Evolutionary conservation across 2,797 vertebrate genomes (phyloP), one percentile per base, ranked within the genome.

Genomic region (Ciconia nigra): DNA sequence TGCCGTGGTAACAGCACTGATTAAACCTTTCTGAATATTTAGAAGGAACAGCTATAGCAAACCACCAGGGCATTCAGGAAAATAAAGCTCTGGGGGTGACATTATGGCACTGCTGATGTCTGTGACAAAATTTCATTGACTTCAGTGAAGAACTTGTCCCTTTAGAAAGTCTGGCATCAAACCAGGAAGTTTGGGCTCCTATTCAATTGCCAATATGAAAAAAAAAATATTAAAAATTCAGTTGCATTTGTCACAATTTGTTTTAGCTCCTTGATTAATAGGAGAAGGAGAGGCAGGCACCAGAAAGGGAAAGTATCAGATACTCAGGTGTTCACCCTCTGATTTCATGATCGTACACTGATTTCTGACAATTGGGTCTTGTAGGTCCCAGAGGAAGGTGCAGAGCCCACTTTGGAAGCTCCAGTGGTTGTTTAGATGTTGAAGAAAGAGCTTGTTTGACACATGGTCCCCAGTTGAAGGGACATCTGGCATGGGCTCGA

Each of bases 71-170:
- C 70, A 89, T 92, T 95, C 7, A 25, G 44, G 77, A 91, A 93
- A 96, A 95, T 70, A 92, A 96, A 94, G 14, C 26, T 84, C 46
- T 90, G 86, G 89, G 90, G 76, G 17, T 63, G 9, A 31, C 89
- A 55, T 63, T 83, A 24, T 5, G 41, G 10, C 12, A 24, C 24
- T 3, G 6, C 46, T 81, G 54, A 76, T 84, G 52, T 52, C 26
- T 20, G 10, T 69, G 42, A 19, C 31, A 79, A 81, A 81, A 62
- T 83, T 62, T 51, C 11, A 46, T 13, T 52, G 25, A 52, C 46
- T 63, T 89, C 39, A 77, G 20, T 47, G 54, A 79, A 89, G 29
- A 13, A 37, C 19, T 78, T 78, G 14, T 16, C 12, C 15, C 52
- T 95, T 89, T 77, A 93, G 81, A 59, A 89, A 55, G 26, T 39